These are phyloP conservation scores for Luperina nickerlii DNA, from an alignment of 2,888 invertebrate species.

Conservation along the genomic window DNA sequence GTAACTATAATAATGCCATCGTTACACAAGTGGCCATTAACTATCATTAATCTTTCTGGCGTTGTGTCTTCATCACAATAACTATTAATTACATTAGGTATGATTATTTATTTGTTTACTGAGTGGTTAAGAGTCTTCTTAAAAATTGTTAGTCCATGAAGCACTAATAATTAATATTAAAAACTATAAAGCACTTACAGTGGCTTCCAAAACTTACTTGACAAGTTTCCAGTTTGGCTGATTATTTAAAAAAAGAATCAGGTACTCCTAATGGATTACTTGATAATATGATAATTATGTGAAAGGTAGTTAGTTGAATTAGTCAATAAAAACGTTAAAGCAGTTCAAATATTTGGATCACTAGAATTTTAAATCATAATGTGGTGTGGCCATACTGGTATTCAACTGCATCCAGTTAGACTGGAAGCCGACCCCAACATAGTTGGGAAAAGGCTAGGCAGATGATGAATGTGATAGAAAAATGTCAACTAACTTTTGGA, in stretches of 20 bases:
- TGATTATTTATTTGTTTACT: not conserved
- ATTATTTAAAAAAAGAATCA: too few relatives aligned
- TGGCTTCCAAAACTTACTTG: not conserved
- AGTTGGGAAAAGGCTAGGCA: not conserved
- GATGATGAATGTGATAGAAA: not conserved
- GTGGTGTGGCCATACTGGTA: not conserved
- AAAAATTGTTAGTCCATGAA: too few relatives aligned
- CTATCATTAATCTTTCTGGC: conserved; percentile 18
- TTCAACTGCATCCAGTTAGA: not conserved
- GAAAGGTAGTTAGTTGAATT: not conserved
- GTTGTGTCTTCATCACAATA: not conserved
- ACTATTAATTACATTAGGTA: not conserved
- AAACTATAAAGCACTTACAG: not conserved
- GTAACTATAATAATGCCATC: not conserved
- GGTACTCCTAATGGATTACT: too few relatives aligned
- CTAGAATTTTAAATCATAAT: not conserved
- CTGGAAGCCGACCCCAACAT: not conserved
- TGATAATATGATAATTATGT: not conserved
- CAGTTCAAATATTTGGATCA: not conserved
- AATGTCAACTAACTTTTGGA: not conserved
- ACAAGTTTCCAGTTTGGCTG: not conserved
- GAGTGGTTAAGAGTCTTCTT: not conserved
- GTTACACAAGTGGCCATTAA: conserved; percentile 9
- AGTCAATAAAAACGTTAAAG: not conserved
- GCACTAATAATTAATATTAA: too few relatives aligned